These are phyloP conservation scores for Scaptomyza caliginosa DNA, from an alignment of 2,888 invertebrate species.

Conservation along the genomic window DNA sequence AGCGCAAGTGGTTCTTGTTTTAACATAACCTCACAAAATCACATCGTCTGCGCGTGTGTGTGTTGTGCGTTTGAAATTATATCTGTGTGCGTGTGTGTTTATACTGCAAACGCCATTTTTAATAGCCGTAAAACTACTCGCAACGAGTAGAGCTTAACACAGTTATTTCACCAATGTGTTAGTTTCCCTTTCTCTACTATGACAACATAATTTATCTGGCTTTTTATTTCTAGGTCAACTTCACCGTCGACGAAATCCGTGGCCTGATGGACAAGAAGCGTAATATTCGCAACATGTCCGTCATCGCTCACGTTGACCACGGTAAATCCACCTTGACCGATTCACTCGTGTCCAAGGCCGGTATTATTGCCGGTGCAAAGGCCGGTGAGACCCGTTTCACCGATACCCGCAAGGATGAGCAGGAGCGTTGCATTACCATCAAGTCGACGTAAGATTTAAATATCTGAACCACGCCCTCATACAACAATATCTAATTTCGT, in stretches of 20 bases:
- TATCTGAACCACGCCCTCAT: neutral
- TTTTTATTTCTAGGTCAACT: conserved; percentile 94
- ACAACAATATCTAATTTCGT: neutral
- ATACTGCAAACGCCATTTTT: conserved; percentile 63
- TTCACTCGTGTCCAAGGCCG: conserved; percentile 99
- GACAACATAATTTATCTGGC: conserved; percentile 43
- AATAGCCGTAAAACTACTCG: conserved; percentile 48
- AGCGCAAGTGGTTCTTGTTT: conserved; percentile 53
- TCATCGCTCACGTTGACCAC: conserved; percentile 99
- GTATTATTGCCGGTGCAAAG: conserved; percentile 99
- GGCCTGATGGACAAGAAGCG: conserved; percentile 99
- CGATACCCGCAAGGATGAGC: conserved; percentile 99
- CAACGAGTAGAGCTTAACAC: neutral
- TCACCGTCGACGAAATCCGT: conserved; percentile 99
- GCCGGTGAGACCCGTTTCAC: conserved; percentile 99
- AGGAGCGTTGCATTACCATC: conserved; percentile 99
- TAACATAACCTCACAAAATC: conserved; percentile 67
- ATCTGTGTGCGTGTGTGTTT: conserved; percentile 17
- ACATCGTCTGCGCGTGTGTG: conserved; percentile 26
- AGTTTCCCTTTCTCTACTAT: conserved; percentile 67
- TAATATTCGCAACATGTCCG: conserved; percentile 99
- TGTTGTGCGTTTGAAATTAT: neutral
- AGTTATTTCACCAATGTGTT: conserved; percentile 1
- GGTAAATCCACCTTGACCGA: conserved; percentile 99
- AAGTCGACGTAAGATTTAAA: conserved; percentile 91